Evolutionary conservation across 2,113 vertebrate genomes (phyloP), one percentile per base, ranked within the genome.

Genomic region (Empidonax traillii): DNA sequence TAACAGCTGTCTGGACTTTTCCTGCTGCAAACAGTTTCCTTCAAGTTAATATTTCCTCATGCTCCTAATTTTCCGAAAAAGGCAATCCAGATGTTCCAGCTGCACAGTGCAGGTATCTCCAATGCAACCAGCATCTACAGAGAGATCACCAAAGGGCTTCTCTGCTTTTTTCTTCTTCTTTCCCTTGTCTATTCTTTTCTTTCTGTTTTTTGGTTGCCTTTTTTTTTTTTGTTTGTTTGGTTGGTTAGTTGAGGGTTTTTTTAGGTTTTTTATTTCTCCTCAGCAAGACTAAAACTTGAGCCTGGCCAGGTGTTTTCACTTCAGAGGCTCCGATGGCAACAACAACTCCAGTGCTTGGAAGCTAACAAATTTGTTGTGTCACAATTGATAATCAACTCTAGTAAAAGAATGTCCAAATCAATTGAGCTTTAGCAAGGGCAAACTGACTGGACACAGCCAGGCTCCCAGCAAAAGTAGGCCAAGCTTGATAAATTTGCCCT

Each of bases 401-500:
- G 98, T 98, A 98, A 98, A 98, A 98, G 98, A 98, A 98, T 98
- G 98, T 98, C 98, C 97, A 97, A 98, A 98, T 98, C 98, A 98
- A 98, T 98, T 98, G 98, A 98, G 97, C 97, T 97, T 98, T 98
- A 96, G 97, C 97, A 96, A 98, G 98, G 98, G 98, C 98, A 98
- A 98, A 97, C 91, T 75, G 61, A 95, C 98, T 98, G 98, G 98
- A 98, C 93, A 83, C 97, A 97, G 97, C 97, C 97, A 87, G 97
- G 97, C 96, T 98, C 97, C 97, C 95, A 96, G 97, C 96, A 96
- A 98, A 96, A 95, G 97, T 98, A 97, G 97, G 96, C 98, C 96
- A 96, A 97, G 96, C 98, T 98, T 98, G 98, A 98, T 98, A 98
- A 98, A 99, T 98, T 98, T 98, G 98, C 98, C 98, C 98, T 98